Evolutionary conservation across 2,797 vertebrate species (phyloP), one percentile per base, ranked within the genome.

Genomic region (Ctenopoma multispine): DNA sequence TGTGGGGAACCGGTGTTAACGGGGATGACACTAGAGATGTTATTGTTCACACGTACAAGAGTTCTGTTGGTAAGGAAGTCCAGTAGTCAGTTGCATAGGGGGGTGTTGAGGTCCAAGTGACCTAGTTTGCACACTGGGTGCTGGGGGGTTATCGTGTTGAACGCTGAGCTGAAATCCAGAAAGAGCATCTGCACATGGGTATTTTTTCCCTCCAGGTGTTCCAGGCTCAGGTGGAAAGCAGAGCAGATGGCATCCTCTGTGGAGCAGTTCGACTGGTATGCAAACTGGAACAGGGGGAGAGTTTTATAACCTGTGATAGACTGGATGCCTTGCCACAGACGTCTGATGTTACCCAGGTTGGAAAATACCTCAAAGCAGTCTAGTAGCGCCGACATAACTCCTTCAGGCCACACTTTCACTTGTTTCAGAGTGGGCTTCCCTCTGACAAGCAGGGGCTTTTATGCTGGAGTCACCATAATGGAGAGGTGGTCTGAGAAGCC

Each of bases 121-220:
- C n/a, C 6, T 2, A 56, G 63, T 34, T 54, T 65, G 15, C 8
- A 7, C 8, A 54, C 8, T 7, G 54, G 15, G 11, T 53, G 21
- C n/a, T 62, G 31, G 2, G 60, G 15, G 31, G 23, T 63, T 7
- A 50, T 24, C 1, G 27, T 31, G 5, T 46, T 44, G 7, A 54
- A 65, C 7, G 50, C 10, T 18, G 40, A 65, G 13, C 63, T 44
- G 38, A 65, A 55, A 14, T 54, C 50, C 2, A 44, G 3, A 15
- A 66, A 66, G 34, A 43, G 46, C 56, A 60, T 69, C 20, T 18
- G 34, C 18, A 69, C 24, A 4, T 43, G 21, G 3, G 23, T 21
- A 17, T 53, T 70, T 5, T 34, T 62, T 3, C 55, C 13, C 38
- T 70, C n/a, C 14, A 46, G 13, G 2, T 38, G 49, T 4, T 4